Base-by-base conservation (phyloP, 2,797 vertebrate species). In the Pyrocephalus nanus region DNA sequence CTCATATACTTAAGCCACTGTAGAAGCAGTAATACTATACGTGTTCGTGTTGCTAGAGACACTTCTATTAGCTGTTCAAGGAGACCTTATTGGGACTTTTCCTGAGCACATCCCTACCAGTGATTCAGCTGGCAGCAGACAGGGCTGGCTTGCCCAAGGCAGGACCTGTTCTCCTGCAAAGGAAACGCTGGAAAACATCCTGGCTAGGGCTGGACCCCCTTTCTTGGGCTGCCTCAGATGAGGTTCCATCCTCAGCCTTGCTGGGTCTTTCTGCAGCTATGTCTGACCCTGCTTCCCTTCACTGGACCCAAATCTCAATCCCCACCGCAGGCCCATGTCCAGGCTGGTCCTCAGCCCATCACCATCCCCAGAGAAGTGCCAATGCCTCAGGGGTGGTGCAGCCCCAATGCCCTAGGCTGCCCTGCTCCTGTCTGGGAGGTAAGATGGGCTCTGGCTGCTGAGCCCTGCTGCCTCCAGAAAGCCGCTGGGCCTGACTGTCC, bases 401-500 rank as follows among this genome's bases (percentile, higher is more conserved):
- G 18, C 27, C 23, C 7, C 2, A 0, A 18, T 55, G 36, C 1
- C 7, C 26, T 16, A 0, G 0, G 54, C 25, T 48, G 9, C 26
- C 32, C 58, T 53, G 42, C 18, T 87, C 7, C 50, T 72, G 18
- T 1, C 23, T 43, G 18, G 4, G 13, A 1, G 2, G 3, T 29
- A 23, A 16, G 29, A 48, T 23, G 8, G n/a, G 18, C 27, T 27
- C 32, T 70, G n/a, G 7, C 16, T 70, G 22, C 25, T 6, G 3
- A n/a, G 9, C 3, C 2, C 15, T 64, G 60, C 23, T 22, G 32
- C 32, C 53, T 12, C 65, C 4, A 0, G 19, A 50, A 22, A 80
- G 6, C 6, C 29, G 9, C 19, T 8, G 30, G 8, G 12, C n/a
- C 36, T 1, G 1, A 1, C 2, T 48, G 4, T 61, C 8, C 10